Base-by-base conservation (phyloP, 2,888 invertebrate species). In the Heliothis peltigera region DNA sequence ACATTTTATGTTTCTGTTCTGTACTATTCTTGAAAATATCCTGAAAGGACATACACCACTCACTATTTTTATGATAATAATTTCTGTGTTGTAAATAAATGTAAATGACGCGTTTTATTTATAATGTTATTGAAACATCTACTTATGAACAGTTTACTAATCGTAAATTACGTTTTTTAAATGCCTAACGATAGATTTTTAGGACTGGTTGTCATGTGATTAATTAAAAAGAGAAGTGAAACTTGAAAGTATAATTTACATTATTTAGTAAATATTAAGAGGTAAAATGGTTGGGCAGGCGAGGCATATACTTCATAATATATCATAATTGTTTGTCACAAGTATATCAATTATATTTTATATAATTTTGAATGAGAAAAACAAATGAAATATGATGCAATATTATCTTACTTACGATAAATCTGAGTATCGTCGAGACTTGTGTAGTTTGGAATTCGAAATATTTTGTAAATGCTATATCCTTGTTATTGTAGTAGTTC, bases 31-130 rank as follows among this genome's bases (percentile, higher is more conserved):
- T 68, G 77, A 80, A 77, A 69, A 79, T 75, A 65, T 84, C 89
- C 92, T 93, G 93, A 63, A 93, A 92, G 70, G 54, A 90, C 85
- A 93, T 82, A 91, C 84, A 87, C 77, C 87, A 89, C 90, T 87
- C 84, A 87, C 90, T 90, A 84, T 87, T 87, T 89, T 86, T 75
- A 62, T 70, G 56, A 35, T 39, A 42, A n/a, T 2, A 22, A 47
- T 18, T 60, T 43, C 59, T 52, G 65, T 52, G 65, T 54, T 10
- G 8, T 53, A 28, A 42, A 44, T 32, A 18, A 28, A 49, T 35
- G n/a, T 19, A 54, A 43, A 57, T 32, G 15, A 43, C 4, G n/a
- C 17, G 8, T n/a, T 25, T 19, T 0, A 32, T 62, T 49, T n/a
- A 4, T 3, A 51, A 5, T 25, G 12, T 32, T 7, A 35, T n/a